phyloP scores from a whole-genome alignment of 2,113 vertebrate species.

The Spea multiplicata region DNA sequence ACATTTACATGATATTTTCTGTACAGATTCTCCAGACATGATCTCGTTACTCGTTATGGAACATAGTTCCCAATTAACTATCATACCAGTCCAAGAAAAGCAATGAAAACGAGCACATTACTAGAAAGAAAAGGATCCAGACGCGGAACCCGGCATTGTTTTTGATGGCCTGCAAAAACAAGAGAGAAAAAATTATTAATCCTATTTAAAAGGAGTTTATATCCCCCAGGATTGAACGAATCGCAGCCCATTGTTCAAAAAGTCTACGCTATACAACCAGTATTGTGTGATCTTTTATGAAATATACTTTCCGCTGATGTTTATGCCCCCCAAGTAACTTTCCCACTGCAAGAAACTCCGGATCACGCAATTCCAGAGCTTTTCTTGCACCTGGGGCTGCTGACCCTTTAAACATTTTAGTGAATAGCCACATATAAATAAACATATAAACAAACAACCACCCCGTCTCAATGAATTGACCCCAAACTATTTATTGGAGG shows the following conservation, averaged over 20 bases:
- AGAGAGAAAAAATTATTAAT: neutral
- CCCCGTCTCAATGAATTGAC: too few species aligned
- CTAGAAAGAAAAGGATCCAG: slow-evolving; percentile 98
- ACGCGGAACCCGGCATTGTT: slow-evolving; percentile 98
- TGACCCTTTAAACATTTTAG: too few species aligned
- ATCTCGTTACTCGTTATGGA: neutral
- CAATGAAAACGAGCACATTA: slow-evolving; percentile 97
- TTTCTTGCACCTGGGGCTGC: too few species aligned
- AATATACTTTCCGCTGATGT: too few species aligned
- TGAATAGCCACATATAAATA: too few species aligned
- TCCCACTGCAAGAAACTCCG: too few species aligned
- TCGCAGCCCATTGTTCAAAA: neutral
- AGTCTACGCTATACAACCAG: too few species aligned
- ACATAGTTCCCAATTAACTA: slow-evolving; percentile 65
- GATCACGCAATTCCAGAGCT: too few species aligned
- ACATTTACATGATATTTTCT: neutral
- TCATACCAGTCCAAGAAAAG: slow-evolving; percentile 98
- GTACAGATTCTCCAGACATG: neutral
- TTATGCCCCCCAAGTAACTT: too few species aligned
- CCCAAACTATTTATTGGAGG: too few species aligned
- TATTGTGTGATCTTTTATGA: too few species aligned
- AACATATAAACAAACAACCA: too few species aligned
- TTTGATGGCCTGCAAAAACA: slow-evolving; percentile 82
- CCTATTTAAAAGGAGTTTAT: neutral
- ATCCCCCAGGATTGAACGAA: neutral